phyloP scores from a whole-genome alignment of 2,113 vertebrate genomes.

The Xyliphius kryptos region DNA sequence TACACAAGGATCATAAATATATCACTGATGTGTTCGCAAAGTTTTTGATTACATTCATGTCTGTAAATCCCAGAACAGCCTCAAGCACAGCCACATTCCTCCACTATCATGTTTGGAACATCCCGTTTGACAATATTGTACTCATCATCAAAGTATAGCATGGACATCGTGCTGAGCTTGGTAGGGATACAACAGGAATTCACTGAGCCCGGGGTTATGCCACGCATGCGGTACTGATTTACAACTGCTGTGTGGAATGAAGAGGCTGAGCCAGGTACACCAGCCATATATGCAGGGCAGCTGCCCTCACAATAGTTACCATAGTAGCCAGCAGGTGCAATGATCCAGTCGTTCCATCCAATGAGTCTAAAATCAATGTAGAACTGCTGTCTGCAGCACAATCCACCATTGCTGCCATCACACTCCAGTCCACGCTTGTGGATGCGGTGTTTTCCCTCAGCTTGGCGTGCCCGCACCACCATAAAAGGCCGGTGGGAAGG shows the following conservation, averaged over 20 bases:
- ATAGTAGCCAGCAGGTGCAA: slow-evolving; percentile 92
- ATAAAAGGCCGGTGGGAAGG: slow-evolving; percentile 93
- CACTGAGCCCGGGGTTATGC: slow-evolving; percentile 91
- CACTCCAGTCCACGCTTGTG: slow-evolving; percentile 96
- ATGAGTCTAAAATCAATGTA: slow-evolving; percentile 98
- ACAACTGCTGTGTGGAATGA: slow-evolving; percentile 98
- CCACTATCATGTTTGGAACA: no score
- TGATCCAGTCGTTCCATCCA: slow-evolving; percentile 99
- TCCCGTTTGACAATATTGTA: no score
- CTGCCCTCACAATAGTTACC: slow-evolving; percentile 98
- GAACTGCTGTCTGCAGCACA: slow-evolving; percentile 98
- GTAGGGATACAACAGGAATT: no score
- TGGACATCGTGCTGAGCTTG: no score
- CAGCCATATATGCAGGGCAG: slow-evolving; percentile 96
- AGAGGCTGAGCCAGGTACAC: slow-evolving; percentile 89
- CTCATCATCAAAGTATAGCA: no score
- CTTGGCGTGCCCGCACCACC: slow-evolving; percentile 84
- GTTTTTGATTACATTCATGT: slow-evolving; percentile 12
- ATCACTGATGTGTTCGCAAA: slow-evolving; percentile 29
- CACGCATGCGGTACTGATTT: slow-evolving; percentile 97
- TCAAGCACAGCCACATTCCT: no score
- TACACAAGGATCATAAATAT: slow-evolving; percentile 52
- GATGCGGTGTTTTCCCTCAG: slow-evolving; percentile 89
- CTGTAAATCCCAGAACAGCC: slow-evolving; percentile 13
- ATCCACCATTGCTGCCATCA: slow-evolving; percentile 84